Conservation (phyloP, 2,797 vertebrate genomes). For the Myripristis jacobus region DNA sequence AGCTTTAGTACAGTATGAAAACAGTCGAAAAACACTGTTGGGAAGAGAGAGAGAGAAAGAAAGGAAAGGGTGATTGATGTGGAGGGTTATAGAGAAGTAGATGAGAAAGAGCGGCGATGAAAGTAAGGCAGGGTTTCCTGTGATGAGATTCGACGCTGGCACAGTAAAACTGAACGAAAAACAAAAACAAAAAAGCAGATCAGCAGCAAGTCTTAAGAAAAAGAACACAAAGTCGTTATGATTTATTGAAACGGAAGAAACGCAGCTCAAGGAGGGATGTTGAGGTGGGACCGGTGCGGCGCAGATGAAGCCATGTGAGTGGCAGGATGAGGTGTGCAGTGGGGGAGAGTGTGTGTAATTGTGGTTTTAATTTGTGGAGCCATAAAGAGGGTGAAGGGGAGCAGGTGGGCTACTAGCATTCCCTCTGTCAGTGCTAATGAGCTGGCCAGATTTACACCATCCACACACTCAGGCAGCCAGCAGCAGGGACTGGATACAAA, state of each 20-base stretch:
- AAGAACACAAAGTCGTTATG: constrained; percentile 6
- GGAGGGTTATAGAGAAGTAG: constrained; percentile 6
- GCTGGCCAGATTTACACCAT: constrained; percentile 79
- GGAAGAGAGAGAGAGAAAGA: constrained; percentile 18
- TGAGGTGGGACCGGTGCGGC: constrained; percentile 25
- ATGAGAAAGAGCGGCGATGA: constrained; percentile 29
- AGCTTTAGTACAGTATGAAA: constrained; percentile 11
- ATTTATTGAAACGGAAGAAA: constrained; percentile 20
- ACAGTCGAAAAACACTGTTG: not conserved
- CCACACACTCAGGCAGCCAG: constrained; percentile 57
- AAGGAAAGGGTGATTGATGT: constrained; percentile 22
- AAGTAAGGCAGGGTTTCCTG: constrained; percentile 21
- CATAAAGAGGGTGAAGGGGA: constrained; percentile 82
- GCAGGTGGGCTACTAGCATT: constrained; percentile 82
- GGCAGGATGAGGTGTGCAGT: constrained; percentile 65
- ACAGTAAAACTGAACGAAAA: constrained; percentile 11
- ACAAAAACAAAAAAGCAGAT: too few relatives aligned
- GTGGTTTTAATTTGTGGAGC: constrained; percentile 83
- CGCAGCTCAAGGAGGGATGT: constrained; percentile 15
- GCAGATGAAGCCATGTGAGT: constrained; percentile 65
- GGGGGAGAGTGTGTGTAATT: constrained; percentile 71
- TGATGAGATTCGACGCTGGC: constrained; percentile 21
- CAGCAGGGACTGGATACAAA: constrained; percentile 55
- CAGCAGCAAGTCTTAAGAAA: constrained; percentile 24
- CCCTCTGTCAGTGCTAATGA: constrained; percentile 82